Evolutionary conservation across 2,113 vertebrate species (phyloP), one percentile per base, ranked within the genome.

Genomic region (Sisor rabdophorus): DNA sequence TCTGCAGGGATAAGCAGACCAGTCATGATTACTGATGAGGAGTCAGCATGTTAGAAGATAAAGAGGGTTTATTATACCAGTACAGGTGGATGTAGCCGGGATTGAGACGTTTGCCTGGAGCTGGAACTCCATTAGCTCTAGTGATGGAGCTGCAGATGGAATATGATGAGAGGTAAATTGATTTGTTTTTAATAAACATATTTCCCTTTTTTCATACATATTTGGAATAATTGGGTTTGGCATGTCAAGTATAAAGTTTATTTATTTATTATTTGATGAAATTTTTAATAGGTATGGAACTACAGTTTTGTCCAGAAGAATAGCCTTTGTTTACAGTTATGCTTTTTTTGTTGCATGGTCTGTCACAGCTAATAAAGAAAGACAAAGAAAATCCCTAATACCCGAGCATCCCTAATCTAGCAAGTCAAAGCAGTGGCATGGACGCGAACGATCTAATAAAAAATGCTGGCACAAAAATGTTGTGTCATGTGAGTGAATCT

Each of bases 1-100:
- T 91, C 86, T 87, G 86, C 81, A 73, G 82, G 89, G 91, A 91
- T 92, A 91, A 91, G 79, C 78, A 85, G 86, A 86, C 89, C 84
- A 88, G 84, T 89, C 89, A 85, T 85, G 87, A 87, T 81, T 82
- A 81, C 82, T 84, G 86, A 90, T 84, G 55, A 81, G 85, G 71
- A 67, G 50, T 12, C 20, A 61, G 26, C 59, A 16, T 58, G 48
- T 48, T 48, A n/a, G 26, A 73, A 28, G 65, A 68, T 50, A 69
- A 20, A 19, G 15, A 50, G 1, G 22, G 24, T 69, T 69, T 69
- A 69, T 52, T 52, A 52, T 20, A 52, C 10, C 48, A 69, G 47
- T 69, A 20, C 47, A 30, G 47, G 47, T 52, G 65, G 65, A 69
- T 1, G 10, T 20, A 13, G 24, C 65, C 26, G 30, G 65, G 48